Percentiles rank a stretch among this genome's conserved stretches.
These are phyloP conservation scores for Druon quercuslanigerum DNA, from an alignment of 1,140 invertebrate species.

Conservation along the genomic window DNA sequence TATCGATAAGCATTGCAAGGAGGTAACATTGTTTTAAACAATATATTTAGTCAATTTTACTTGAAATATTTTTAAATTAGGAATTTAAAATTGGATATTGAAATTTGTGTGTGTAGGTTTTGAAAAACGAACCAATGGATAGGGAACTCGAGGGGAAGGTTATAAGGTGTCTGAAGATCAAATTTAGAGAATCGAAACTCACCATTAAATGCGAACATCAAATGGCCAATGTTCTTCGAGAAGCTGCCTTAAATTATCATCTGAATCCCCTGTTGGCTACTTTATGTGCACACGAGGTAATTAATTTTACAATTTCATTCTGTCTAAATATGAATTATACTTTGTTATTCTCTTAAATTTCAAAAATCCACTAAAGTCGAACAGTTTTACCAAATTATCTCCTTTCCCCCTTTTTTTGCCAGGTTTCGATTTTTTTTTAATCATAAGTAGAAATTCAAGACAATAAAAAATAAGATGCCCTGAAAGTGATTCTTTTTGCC, in stretches of 20 bases:
- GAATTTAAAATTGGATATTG: constrained; percentile 43
- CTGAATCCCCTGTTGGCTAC: constrained; percentile 88
- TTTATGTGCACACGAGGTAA: constrained; percentile 81
- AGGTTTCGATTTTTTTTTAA: too few species aligned
- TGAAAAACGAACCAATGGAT: constrained; percentile 63
- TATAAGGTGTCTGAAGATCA: constrained; percentile 84
- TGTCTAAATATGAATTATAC: not conserved
- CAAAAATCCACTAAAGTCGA: too few species aligned
- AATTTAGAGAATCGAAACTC: constrained; percentile 85
- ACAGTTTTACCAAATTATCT: too few species aligned
- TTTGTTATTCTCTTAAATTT: too few species aligned
- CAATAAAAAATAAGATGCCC: too few species aligned
- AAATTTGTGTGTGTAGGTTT: constrained; percentile 56
- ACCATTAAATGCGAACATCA: constrained; percentile 87
- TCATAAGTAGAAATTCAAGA: too few species aligned
- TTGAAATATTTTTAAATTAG: constrained; percentile 37
- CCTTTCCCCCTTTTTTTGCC: too few species aligned
- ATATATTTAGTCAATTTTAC: not conserved
- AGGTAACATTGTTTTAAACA: constrained; percentile 62
- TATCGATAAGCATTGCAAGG: constrained; percentile 81
- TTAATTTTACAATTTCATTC: constrained; percentile 13
- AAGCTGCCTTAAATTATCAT: constrained; percentile 91
- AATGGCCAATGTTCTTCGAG: constrained; percentile 87
- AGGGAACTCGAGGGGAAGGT: constrained; percentile 77
- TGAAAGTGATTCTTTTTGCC: too few species aligned